A percentile compares a stretch with the other conserved stretches of the same genome.
phyloP scores from a whole-genome alignment of 2,797 vertebrate genomes.

The Catharus ustulatus region DNA sequence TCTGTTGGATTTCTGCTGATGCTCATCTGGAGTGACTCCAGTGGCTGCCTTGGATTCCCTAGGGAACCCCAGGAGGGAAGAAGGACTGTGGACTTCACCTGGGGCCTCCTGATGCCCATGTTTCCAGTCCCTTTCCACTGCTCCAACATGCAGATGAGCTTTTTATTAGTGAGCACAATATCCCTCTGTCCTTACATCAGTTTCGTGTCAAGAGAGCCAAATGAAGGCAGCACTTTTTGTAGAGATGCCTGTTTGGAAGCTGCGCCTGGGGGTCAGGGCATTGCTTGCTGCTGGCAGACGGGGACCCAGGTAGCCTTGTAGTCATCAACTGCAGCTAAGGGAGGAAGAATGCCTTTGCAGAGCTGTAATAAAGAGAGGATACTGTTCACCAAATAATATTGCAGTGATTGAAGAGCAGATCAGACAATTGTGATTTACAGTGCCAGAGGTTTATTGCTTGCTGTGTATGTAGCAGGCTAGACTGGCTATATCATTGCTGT shows the following conservation, averaged over 20 bases:
- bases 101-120: not conserved
- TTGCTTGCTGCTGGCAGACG: not conserved
- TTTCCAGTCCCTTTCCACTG: not conserved
- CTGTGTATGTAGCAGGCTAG: not conserved
- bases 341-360: not conserved
- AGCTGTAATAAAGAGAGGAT: not conserved
- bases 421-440: not conserved
- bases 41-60: not conserved
- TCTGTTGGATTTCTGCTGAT: not conserved
- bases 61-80: not conserved
- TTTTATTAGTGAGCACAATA: not conserved
- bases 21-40: not conserved
- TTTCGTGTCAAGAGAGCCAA: not conserved
- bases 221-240: not conserved
- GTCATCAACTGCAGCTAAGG: not conserved
- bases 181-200: not conserved
- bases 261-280: not conserved
- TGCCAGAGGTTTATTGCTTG: not conserved
- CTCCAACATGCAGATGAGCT: not conserved
- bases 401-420: not conserved
- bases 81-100: not conserved
- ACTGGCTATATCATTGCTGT: not conserved
- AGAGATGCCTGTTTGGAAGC: not conserved
- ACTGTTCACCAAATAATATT: not conserved
- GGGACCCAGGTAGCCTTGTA: not conserved